Conservation (phyloP, 2,888 invertebrate species). For the Heliconius erato region DNA sequence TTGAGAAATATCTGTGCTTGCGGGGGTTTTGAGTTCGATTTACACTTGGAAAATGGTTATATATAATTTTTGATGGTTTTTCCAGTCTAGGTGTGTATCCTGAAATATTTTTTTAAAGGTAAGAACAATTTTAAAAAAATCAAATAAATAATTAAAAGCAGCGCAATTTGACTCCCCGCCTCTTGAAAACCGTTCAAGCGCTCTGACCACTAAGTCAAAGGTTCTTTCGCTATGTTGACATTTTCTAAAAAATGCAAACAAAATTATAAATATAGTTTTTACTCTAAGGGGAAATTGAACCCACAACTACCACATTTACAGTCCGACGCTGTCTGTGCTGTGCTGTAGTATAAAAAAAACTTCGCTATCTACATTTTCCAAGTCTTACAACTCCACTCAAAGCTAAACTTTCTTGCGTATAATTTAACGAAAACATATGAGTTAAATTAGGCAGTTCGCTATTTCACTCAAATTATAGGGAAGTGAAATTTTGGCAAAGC, state of each 20-base stretch:
- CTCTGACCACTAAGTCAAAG: too few relatives aligned
- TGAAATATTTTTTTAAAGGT: too few relatives aligned
- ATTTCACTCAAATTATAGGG: conserved; percentile 40
- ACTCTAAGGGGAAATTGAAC: background rate
- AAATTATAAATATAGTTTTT: background rate
- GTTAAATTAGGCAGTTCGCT: background rate
- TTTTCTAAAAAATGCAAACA: too few relatives aligned
- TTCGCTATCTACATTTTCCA: background rate
- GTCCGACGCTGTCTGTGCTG: background rate
- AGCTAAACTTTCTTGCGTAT: background rate
- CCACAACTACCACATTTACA: background rate
- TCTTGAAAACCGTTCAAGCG: too few relatives aligned
- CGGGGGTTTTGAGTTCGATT: background rate
- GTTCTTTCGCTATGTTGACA: too few relatives aligned
- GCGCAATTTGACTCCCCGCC: too few relatives aligned
- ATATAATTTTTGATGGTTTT: background rate
- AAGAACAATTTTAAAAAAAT: background rate
- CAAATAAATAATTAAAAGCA: too few relatives aligned
- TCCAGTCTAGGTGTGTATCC: background rate
- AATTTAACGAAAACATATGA: conserved; percentile 27
- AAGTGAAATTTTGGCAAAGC: conserved; percentile 38
- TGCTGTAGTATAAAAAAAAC: background rate
- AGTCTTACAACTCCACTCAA: background rate
- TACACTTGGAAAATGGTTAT: background rate
- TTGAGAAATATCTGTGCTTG: background rate